Conservation (phyloP, 2,113 vertebrate genomes). For the Nothocercus nigrocapillus region DNA sequence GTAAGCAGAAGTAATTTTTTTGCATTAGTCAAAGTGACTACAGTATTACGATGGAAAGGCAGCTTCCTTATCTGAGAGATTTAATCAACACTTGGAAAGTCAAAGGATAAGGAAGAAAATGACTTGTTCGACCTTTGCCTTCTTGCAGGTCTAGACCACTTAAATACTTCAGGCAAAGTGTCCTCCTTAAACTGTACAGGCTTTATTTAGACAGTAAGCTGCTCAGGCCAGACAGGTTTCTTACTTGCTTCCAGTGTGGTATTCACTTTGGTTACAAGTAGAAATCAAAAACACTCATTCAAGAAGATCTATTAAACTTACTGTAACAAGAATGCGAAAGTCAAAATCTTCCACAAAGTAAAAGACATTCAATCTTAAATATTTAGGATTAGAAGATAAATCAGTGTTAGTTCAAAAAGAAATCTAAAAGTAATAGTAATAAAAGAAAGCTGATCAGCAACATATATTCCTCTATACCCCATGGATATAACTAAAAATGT, state of each 20-base stretch:
- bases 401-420: background rate
- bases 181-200: conserved; percentile 49
- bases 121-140: conserved; percentile 37
- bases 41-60: background rate
- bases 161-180: conserved; percentile 47
- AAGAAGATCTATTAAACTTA: background rate
- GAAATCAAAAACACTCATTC: background rate
- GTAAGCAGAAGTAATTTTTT: background rate
- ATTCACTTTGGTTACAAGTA: background rate
- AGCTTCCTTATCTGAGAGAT: fast-evolving
- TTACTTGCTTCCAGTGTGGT: conserved; percentile 23
- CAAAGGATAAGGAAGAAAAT: background rate
- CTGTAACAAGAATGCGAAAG: background rate
- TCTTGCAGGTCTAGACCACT: conserved; percentile 13
- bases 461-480: background rate
- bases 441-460: background rate
- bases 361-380: background rate
- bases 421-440: background rate
- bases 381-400: background rate
- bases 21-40: background rate
- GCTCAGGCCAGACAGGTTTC: conserved; percentile 22
- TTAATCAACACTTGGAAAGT: background rate
- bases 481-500: background rate
- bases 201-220: conserved; percentile 63
- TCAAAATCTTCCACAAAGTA: background rate